A percentile compares a stretch with the other conserved stretches of the same genome.
Evolutionary conservation across 2,113 vertebrate genomes (phyloP).

Genomic region (Gyps fulvus): DNA sequence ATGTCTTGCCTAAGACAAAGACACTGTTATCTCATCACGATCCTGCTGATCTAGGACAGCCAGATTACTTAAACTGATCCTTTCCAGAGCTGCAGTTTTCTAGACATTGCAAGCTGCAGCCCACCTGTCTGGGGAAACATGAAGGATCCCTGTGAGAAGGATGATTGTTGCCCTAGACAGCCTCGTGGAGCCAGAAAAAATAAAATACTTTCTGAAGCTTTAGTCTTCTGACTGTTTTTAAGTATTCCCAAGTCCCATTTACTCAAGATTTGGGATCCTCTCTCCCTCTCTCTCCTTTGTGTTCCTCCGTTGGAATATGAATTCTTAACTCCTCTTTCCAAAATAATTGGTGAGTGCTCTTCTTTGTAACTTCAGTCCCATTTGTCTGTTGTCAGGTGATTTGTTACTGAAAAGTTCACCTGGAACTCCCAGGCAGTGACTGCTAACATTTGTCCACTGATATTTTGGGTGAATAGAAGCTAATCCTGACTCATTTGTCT

Average conservation of each 20-base stretch:
- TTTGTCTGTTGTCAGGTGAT: neutral
- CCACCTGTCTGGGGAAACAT: neutral
- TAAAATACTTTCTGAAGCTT: neutral
- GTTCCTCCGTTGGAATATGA: neutral
- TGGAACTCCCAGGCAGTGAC: neutral
- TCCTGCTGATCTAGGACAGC: neutral
- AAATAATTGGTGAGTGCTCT: neutral
- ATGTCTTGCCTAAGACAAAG: neutral
- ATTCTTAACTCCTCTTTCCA: neutral
- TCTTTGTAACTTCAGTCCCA: neutral
- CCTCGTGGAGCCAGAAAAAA: neutral
- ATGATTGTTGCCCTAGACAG: neutral
- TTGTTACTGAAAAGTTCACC: neutral
- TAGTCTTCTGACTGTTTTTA: neutral
- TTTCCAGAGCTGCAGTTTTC: neutral
- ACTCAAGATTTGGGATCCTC: neutral
- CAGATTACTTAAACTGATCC: neutral
- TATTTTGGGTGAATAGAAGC: neutral
- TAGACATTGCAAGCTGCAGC: neutral
- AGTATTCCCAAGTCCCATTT: neutral
- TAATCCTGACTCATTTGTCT: neutral
- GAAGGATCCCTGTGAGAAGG: neutral
- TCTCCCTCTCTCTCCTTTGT: neutral
- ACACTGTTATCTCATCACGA: neutral
- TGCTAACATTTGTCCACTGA: neutral